A percentile compares a stretch with the other conserved stretches of the same genome.
These are phyloP conservation scores for Myxocyprinus asiaticus DNA, from an alignment of 2,113 vertebrate species.

Conservation along the genomic window DNA sequence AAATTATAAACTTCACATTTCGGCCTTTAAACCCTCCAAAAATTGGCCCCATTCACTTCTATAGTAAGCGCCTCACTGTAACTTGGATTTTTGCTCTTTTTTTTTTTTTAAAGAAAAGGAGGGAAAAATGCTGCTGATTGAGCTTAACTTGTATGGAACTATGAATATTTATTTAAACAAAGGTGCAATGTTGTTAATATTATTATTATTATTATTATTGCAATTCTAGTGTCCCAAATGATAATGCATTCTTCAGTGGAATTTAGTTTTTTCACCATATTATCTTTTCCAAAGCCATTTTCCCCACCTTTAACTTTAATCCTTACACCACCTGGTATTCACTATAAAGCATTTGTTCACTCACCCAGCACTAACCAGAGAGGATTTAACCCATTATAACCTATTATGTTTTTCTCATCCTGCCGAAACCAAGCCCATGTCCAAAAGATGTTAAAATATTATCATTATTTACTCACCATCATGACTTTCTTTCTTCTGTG, in stretches of 20 bases:
- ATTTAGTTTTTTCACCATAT: background rate
- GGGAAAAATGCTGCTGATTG: no score
- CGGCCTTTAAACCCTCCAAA: no score
- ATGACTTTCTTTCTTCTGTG: no score
- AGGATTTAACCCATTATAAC: conserved; percentile 21
- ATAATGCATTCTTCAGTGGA: conserved; percentile 16
- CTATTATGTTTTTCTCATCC: background rate
- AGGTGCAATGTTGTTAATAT: background rate
- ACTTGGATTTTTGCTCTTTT: no score
- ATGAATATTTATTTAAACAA: background rate
- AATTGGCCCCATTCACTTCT: no score
- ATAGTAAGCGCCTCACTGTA: no score
- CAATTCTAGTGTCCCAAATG: background rate
- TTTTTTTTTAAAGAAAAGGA: no score
- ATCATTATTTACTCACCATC: no score
- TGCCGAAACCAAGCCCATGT: background rate
- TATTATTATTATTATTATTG: background rate
- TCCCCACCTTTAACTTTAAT: conserved; percentile 2
- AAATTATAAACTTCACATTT: no score
- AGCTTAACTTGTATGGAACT: no score
- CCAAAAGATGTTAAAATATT: background rate
- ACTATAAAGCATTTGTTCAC: conserved; percentile 23
- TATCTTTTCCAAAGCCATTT: conserved; percentile 15
- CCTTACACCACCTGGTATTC: conserved; percentile 5
- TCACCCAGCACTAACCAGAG: background rate